These are phyloP conservation scores for Nothoprocta perdicaria DNA, from an alignment of 2,113 vertebrate species.

Conservation along the genomic window DNA sequence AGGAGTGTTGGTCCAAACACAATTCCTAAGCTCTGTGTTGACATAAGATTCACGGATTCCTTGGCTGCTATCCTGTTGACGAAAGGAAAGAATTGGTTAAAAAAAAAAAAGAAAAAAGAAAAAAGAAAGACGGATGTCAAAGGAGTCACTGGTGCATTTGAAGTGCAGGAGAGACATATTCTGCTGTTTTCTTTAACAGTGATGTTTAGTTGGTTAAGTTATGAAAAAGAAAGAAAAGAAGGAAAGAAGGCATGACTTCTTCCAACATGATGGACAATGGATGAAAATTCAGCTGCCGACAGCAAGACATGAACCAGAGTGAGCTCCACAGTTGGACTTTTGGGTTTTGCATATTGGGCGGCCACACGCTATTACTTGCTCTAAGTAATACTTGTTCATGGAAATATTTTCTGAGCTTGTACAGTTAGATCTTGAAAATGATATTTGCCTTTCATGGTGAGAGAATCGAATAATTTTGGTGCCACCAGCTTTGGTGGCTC, in stretches of 20 bases:
- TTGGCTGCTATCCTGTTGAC: constrained; percentile 86
- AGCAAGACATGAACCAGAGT: neutral
- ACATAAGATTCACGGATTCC: constrained; percentile 92
- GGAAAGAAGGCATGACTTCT: neutral
- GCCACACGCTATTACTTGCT: neutral
- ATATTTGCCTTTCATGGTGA: neutral
- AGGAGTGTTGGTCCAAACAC: constrained; percentile 96
- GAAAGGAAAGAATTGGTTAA: constrained; percentile 64
- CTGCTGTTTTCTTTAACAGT: neutral
- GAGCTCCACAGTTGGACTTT: neutral
- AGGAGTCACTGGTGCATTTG: constrained; percentile 39
- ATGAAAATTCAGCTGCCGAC: neutral
- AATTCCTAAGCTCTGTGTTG: constrained; percentile 92
- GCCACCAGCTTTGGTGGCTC: neutral
- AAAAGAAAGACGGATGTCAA: neutral
- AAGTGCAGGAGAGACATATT: neutral
- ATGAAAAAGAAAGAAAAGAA: neutral
- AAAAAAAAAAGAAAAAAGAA: neutral
- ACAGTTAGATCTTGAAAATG: neutral
- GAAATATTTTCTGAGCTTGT: neutral
- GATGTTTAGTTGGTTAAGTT: neutral
- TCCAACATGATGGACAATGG: neutral
- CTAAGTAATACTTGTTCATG: neutral
- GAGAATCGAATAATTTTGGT: neutral
- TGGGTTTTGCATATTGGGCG: neutral